These are phyloP conservation scores for Drosophila anomelani DNA, from an alignment of 2,888 invertebrate genomes.

Conservation along the genomic window DNA sequence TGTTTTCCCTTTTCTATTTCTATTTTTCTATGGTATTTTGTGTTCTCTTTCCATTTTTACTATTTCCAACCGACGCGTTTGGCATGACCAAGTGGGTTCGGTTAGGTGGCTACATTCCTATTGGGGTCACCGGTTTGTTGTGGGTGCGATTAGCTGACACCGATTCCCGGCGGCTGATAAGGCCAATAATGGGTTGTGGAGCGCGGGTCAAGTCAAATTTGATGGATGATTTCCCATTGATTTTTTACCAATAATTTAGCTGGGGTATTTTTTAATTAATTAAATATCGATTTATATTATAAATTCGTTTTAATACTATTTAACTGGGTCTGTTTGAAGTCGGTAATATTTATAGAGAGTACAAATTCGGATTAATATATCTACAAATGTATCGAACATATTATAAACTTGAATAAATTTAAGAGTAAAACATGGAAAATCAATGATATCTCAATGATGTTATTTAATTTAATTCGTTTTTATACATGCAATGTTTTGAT, in stretches of 20 bases:
- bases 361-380: background rate
- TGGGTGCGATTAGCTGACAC: constrained; percentile 36
- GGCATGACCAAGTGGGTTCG: constrained; percentile 28
- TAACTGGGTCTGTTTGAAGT: background rate
- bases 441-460: too few species aligned
- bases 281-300: background rate
- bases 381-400: too few species aligned
- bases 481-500: too few species aligned
- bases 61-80: constrained; percentile 21
- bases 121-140: constrained; percentile 28
- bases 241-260: background rate
- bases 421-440: background rate
- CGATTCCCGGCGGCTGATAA: constrained; percentile 28
- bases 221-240: background rate
- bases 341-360: background rate
- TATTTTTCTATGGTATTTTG: background rate
- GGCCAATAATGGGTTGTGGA: background rate
- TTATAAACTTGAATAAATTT: background rate
- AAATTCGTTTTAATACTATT: background rate
- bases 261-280: background rate
- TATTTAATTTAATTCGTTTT: too few species aligned
- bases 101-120: constrained; percentile 8
- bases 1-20: constrained; percentile 14
- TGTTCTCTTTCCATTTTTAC: background rate
- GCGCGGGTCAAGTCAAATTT: constrained; percentile 9